A percentile compares a stretch with the other conserved stretches of the same genome.
These are phyloP conservation scores for Sebastes dallii DNA, from an alignment of 2,797 vertebrate genomes.

Conservation along the genomic window DNA sequence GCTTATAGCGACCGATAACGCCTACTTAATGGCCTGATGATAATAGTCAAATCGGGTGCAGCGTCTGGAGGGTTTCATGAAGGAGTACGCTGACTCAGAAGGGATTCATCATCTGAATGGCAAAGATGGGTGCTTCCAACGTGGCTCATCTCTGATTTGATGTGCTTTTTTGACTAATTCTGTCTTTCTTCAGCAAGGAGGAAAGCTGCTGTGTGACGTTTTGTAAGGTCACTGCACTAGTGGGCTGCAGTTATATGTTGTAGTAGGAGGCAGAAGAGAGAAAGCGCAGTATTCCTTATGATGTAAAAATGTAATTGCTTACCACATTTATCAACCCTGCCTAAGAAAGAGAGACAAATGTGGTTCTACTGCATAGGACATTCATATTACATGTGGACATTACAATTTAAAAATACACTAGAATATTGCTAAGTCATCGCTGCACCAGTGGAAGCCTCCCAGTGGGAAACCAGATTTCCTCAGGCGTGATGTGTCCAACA, in stretches of 20 bases:
- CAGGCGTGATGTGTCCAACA: neutral
- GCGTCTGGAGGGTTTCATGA: neutral
- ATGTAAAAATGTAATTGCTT: neutral
- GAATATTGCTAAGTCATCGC: neutral
- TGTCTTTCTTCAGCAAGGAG: slow-evolving; percentile 35
- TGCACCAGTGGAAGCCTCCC: neutral
- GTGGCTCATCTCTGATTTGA: slow-evolving; percentile 46
- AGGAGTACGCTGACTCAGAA: slow-evolving; percentile 65
- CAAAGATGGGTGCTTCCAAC: slow-evolving; percentile 38
- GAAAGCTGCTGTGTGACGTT: slow-evolving; percentile 32
- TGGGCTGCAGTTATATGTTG: neutral
- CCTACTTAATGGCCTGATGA: too few species aligned
- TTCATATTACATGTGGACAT: neutral
- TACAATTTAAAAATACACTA: neutral
- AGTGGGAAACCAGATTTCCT: neutral
- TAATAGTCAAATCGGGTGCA: too few species aligned
- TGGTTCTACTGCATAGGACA: neutral
- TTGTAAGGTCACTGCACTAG: slow-evolving; percentile 22
- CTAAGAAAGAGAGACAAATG: neutral
- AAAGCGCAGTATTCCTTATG: neutral
- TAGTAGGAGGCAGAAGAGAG: neutral
- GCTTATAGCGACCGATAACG: too few species aligned
- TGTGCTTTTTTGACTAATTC: slow-evolving; percentile 48
- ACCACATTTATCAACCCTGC: neutral
- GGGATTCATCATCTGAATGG: slow-evolving; percentile 54